phyloP scores from a whole-genome alignment of 1,140 invertebrate genomes.

The Medauroidea extradentata region DNA sequence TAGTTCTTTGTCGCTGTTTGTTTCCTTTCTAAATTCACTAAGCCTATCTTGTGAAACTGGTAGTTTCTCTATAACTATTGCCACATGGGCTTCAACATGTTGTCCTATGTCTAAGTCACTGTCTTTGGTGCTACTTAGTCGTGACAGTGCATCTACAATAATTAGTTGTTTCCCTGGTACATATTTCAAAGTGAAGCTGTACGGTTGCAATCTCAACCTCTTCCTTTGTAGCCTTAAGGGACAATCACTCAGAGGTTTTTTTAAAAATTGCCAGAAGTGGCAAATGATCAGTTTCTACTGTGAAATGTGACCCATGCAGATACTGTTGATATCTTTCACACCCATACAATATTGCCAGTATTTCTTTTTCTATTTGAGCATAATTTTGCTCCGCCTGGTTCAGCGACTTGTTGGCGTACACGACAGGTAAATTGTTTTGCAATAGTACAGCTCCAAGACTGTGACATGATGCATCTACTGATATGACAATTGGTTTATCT shows the following conservation, averaged over 20 bases:
- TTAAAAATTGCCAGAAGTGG: slow-evolving; percentile 21
- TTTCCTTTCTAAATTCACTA: slow-evolving; percentile 28
- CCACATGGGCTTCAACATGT: background rate
- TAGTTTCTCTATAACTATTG: background rate
- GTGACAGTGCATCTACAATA: slow-evolving; percentile 8
- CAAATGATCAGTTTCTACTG: slow-evolving; percentile 32
- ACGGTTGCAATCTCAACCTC: slow-evolving; percentile 25
- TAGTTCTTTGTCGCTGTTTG: slow-evolving; percentile 27
- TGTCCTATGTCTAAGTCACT: background rate
- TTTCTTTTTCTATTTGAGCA: too few relatives aligned
- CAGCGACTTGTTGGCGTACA: too few relatives aligned
- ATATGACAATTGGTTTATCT: too few relatives aligned
- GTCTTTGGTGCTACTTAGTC: background rate
- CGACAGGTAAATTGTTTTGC: too few relatives aligned
- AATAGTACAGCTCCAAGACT: too few relatives aligned
- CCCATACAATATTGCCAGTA: slow-evolving; percentile 7
- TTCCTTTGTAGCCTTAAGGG: slow-evolving; percentile 26
- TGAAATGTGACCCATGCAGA: slow-evolving; percentile 35
- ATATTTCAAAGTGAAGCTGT: slow-evolving; percentile 24
- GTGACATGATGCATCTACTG: too few relatives aligned
- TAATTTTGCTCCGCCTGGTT: too few relatives aligned
- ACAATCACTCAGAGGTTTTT: slow-evolving; percentile 24
- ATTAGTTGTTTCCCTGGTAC: slow-evolving; percentile 24
- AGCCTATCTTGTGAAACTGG: slow-evolving; percentile 16
- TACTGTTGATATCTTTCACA: slow-evolving; percentile 38